Percentiles rank a stretch among this genome's conserved stretches.
Evolutionary conservation across 2,797 vertebrate species (phyloP).

Genomic region (Falco berigora): DNA sequence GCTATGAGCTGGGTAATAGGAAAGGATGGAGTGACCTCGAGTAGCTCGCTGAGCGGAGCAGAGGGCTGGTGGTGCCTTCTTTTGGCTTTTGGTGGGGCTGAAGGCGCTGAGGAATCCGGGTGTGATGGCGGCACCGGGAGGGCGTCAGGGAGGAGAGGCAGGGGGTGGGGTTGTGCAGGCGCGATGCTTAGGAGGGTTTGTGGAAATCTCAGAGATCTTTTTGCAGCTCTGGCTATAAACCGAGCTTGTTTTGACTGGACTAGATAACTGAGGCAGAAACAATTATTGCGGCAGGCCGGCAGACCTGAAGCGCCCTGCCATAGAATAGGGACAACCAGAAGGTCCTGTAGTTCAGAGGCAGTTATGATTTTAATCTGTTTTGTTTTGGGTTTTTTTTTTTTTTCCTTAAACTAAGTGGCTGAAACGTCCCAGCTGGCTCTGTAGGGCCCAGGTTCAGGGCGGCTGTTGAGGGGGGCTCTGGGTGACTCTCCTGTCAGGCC

Average conservation of each 20-base stretch:
- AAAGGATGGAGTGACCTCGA: not conserved
- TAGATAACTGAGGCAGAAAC: slow-evolving; percentile 18
- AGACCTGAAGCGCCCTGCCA: not conserved
- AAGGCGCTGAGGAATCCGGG: not conserved
- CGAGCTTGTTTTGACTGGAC: not conserved
- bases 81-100: not conserved
- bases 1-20: not conserved
- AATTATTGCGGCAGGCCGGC: not conserved
- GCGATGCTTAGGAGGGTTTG: not conserved
- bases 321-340: not conserved
- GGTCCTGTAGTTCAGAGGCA: not conserved
- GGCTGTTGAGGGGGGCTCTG: too few relatives aligned
- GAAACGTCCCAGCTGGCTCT: not conserved
- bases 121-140: too few relatives aligned
- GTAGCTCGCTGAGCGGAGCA: not conserved
- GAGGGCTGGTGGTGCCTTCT: not conserved
- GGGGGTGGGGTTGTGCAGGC: not conserved
- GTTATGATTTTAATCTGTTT: not conserved
- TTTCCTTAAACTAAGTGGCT: not conserved
- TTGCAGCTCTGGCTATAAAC: not conserved
- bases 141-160: not conserved
- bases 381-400: not conserved
- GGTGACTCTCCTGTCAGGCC: too few relatives aligned
- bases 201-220: not conserved
- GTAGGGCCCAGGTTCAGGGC: not conserved